phyloP scores from a whole-genome alignment of 2,797 vertebrate species.

The Sparidentex hasta region DNA sequence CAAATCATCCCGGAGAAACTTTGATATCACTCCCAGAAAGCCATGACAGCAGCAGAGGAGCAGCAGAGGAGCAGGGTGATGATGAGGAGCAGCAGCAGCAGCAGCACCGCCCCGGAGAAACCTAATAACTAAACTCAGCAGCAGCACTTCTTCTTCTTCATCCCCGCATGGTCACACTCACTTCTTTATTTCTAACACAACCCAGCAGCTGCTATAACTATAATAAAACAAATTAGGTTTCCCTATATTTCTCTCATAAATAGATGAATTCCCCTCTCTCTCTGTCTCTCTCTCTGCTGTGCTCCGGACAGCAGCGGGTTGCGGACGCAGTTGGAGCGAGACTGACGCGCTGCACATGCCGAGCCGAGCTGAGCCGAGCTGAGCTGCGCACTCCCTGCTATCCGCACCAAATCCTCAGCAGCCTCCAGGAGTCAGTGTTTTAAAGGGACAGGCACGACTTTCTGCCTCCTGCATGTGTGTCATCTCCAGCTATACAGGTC shows the following conservation, averaged over 20 bases:
- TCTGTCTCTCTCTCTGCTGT: not conserved
- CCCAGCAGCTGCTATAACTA: constrained; percentile 5
- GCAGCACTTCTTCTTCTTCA: constrained; percentile 66
- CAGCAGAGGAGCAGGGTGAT: too few relatives aligned
- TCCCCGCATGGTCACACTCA: constrained; percentile 49
- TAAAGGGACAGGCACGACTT: constrained; percentile 79
- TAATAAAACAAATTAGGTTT: not conserved
- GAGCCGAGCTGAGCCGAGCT: constrained; percentile 55
- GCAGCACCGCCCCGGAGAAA: constrained; percentile 66
- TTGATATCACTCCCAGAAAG: constrained; percentile 65
- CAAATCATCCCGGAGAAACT: constrained; percentile 72
- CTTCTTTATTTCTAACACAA: constrained; percentile 30
- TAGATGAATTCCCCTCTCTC: constrained; percentile 22
- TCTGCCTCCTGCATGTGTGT: constrained; percentile 28
- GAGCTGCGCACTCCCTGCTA: constrained; percentile 41
- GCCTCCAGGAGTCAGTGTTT: constrained; percentile 68
- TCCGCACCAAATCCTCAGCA: constrained; percentile 68
- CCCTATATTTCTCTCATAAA: constrained; percentile 51
- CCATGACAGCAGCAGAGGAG: constrained; percentile 40
- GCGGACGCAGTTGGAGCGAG: constrained; percentile 49
- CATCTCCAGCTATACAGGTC: not conserved
- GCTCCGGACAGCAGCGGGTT: constrained; percentile 35
- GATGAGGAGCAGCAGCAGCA: constrained; percentile 19
- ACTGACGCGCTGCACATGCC: constrained; percentile 54
- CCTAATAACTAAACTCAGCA: constrained; percentile 65